Conservation (phyloP, 2,113 vertebrate genomes). For the Aythya baeri region DNA sequence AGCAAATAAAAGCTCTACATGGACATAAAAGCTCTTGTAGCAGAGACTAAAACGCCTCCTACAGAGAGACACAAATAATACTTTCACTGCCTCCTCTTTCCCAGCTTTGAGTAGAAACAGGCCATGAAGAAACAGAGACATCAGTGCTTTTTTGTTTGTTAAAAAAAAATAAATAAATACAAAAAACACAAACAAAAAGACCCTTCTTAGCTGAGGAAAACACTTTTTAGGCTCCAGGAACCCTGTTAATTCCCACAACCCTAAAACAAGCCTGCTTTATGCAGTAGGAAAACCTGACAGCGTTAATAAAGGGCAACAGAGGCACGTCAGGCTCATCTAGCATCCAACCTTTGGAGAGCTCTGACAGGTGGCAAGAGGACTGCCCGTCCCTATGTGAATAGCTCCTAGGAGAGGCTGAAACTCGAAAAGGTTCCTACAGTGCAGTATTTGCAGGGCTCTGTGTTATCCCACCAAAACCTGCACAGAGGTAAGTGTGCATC, state of each 20-base stretch:
- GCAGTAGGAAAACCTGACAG: background rate
- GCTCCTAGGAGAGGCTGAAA: background rate
- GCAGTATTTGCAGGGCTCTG: background rate
- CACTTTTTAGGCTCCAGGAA: background rate
- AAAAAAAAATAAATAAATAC: too few relatives aligned
- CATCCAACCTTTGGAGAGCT: fast-evolving
- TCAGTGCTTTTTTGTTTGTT: background rate
- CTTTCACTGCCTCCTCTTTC: background rate
- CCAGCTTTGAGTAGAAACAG: background rate
- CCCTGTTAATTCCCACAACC: background rate
- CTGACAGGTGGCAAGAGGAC: background rate
- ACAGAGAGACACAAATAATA: background rate
- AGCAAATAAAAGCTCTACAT: background rate
- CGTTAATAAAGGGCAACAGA: background rate
- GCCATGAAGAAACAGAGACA: background rate
- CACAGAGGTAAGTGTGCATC: background rate
- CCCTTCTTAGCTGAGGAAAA: background rate
- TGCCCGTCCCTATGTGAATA: background rate
- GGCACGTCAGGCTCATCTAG: background rate
- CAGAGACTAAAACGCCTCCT: background rate
- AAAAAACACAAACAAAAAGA: background rate
- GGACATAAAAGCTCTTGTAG: background rate
- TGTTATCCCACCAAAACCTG: fast-evolving
- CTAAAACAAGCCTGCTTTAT: background rate
- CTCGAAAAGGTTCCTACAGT: background rate